Conservation (phyloP, 1,140 invertebrate genomes). For the Rhopalosiphum maidis region DNA sequence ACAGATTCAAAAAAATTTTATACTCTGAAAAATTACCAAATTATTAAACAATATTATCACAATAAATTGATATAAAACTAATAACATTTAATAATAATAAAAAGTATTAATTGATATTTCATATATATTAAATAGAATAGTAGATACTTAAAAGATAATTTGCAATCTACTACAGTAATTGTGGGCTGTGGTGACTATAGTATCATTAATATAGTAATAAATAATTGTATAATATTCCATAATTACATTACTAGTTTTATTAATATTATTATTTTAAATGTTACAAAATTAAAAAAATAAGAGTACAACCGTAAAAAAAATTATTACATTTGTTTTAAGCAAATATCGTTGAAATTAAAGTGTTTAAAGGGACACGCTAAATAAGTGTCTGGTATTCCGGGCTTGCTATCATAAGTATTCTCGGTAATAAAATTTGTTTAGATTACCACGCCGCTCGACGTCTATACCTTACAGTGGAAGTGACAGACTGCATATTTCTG, state of each 20-base stretch:
- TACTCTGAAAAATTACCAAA: neutral
- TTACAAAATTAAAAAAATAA: too few species aligned
- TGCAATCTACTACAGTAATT: neutral
- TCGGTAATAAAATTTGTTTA: neutral
- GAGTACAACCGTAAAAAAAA: neutral
- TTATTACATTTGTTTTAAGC: neutral
- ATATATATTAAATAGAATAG: too few species aligned
- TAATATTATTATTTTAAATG: neutral
- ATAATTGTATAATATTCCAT: neutral
- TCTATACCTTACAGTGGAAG: neutral
- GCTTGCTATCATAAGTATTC: neutral
- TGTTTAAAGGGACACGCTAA: neutral
- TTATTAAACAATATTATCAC: neutral
- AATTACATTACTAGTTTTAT: neutral
- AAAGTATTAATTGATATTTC: neutral
- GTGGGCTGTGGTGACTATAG: neutral
- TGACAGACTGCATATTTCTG: neutral
- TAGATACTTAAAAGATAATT: neutral
- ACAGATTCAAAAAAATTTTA: neutral
- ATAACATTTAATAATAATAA: neutral
- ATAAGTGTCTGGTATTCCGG: neutral
- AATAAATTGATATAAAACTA: neutral
- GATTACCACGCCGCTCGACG: neutral
- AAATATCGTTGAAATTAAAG: neutral
- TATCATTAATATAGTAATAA: neutral